Evolutionary conservation across 2,888 invertebrate species (phyloP), one percentile per base, ranked within the genome.

Genomic region (Hydriomena furcata): DNA sequence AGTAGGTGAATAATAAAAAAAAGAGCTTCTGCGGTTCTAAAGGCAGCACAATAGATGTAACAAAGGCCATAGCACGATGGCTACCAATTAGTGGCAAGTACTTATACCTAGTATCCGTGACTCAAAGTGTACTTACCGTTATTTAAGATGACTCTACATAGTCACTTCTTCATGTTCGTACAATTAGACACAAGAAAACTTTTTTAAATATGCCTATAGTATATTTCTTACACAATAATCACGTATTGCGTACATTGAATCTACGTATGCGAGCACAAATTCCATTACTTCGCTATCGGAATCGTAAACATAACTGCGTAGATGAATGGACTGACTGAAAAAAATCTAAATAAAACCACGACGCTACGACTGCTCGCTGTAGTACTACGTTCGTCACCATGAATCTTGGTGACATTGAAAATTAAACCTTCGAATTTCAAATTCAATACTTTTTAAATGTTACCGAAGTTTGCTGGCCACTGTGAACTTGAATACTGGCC

Each of bases 321-420:
- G 57, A 57, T 69, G 65, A 75, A 71, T 74, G 70, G 38, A 44
- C 11, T 8, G 68, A 68, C 54, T 55, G 58, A 55, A 59, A 59
- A 51, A 61, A 63, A 61, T 57, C 58, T 58, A 67, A 77, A 81
- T 82, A 85, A 80, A 82, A 82, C 68, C 63, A 54, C 56, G 63
- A 65, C 59, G 63, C 61, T 54, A 41, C 65, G 54, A 58, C 49
- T 42, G 51, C 24, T 56, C 49, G 59, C 59, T 64, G 73, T 79
- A 75, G 79, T 68, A 42, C 59, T 50, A 38, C 55, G 32, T 37
- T 21, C 58, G 45, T 52, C 55, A 59, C 64, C 70, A 66, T 66
- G 69, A 70, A 70, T 62, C 52, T 65, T 46, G 57, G 62, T 73
- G 73, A 70, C 73, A 75, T 75, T 76, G 75, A 73, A 73, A 65